Conservation (phyloP, 2,113 vertebrate species). For the Trogon melanurus region DNA sequence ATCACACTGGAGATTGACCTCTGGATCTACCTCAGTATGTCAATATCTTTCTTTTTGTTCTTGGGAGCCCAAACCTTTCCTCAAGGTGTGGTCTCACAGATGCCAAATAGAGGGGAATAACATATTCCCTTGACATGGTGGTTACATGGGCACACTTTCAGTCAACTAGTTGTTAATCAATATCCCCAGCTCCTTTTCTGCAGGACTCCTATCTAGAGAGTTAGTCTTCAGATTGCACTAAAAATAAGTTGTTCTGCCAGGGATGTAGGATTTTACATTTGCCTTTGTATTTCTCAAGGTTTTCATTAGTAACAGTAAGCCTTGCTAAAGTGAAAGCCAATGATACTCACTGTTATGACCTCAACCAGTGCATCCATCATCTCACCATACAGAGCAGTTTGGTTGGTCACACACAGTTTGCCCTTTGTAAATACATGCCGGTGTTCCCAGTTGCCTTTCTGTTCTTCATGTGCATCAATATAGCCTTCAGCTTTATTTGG, state of each 20-base stretch:
- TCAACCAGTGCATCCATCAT: not conserved
- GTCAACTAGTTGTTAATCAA: not conserved
- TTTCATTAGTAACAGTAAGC: not conserved
- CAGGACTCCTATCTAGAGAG: not conserved
- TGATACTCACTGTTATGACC: not conserved
- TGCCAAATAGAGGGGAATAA: not conserved
- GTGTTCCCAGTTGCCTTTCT: not conserved
- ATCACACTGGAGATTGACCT: not conserved
- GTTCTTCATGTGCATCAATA: not conserved
- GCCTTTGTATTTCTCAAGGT: not conserved
- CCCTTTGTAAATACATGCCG: not conserved
- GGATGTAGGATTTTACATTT: not conserved
- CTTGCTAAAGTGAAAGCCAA: not conserved
- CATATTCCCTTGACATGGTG: not conserved
- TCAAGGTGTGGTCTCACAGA: not conserved
- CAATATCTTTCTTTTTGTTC: not conserved
- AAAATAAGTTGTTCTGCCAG: not conserved
- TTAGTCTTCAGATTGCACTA: not conserved
- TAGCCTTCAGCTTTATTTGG: not conserved
- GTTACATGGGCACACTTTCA: not conserved
- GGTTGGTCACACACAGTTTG: not conserved
- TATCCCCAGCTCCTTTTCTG: not conserved
- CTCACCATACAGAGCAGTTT: not conserved
- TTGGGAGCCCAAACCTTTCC: not conserved
- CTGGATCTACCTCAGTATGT: not conserved